Percentiles rank a stretch among this genome's conserved stretches.
These are phyloP conservation scores for Philopedon plagiatum DNA, from an alignment of 2,888 invertebrate species.

Conservation along the genomic window DNA sequence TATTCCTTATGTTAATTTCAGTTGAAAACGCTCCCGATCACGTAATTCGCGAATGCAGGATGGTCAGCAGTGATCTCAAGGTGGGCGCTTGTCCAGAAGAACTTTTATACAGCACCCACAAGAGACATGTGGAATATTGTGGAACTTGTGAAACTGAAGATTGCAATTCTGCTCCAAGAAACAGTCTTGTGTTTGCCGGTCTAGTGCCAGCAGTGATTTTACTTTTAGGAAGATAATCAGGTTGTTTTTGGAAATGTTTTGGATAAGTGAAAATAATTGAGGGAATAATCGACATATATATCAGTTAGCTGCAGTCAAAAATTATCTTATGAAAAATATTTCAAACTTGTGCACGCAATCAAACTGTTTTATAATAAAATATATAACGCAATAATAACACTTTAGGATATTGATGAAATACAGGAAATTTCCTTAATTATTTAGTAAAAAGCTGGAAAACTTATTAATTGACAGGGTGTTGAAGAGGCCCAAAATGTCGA, in stretches of 20 bases:
- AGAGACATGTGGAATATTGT: constrained; percentile 51
- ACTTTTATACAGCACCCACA: constrained; percentile 26
- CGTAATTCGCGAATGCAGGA: constrained; percentile 55
- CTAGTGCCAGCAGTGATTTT: constrained; percentile 41
- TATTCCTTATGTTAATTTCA: constrained; percentile 44
- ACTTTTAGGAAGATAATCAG: constrained; percentile 28
- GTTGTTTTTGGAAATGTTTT: background rate
- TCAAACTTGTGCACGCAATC: no score
- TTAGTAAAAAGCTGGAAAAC: no score
- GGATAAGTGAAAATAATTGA: background rate
- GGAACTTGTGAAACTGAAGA: constrained; percentile 55
- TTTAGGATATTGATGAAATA: no score
- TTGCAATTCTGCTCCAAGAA: constrained; percentile 52
- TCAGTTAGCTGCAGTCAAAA: no score
- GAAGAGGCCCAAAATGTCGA: no score
- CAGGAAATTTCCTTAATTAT: no score
- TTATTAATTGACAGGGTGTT: no score
- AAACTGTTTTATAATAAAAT: no score
- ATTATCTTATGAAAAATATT: no score
- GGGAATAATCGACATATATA: no score
- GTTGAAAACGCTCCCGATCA: constrained; percentile 48
- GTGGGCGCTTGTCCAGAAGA: constrained; percentile 56
- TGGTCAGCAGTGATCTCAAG: constrained; percentile 50
- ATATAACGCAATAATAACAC: no score
- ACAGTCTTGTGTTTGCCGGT: constrained; percentile 34